Percentiles rank a stretch among this genome's conserved stretches.
Conservation (phyloP, 2,888 invertebrate species). For the Pogonocherus hispidulus region DNA sequence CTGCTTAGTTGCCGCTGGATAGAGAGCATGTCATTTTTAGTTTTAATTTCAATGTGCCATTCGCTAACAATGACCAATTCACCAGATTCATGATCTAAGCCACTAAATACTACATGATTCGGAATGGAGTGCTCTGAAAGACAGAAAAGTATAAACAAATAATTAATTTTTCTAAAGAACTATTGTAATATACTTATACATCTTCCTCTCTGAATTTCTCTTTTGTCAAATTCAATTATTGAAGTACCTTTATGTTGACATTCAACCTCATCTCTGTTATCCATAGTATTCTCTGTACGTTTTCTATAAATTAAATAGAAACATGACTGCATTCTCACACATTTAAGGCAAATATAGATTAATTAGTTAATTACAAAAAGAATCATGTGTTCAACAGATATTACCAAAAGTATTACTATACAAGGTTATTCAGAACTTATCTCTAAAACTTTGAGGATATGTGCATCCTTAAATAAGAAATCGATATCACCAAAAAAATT, state of each 20-base stretch:
- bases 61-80: constrained; percentile 81
- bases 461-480: too few species aligned
- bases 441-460: too few species aligned
- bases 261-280: constrained; percentile 71
- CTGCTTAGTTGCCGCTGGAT: constrained; percentile 74
- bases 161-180: constrained; percentile 13
- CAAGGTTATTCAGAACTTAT: too few species aligned
- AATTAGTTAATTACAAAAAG: constrained; percentile 39
- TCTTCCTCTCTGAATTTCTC: constrained; percentile 80
- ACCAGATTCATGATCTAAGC: constrained; percentile 82
- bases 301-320: constrained; percentile 43
- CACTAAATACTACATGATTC: constrained; percentile 82
- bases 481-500: too few species aligned
- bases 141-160: constrained; percentile 4
- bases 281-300: constrained; percentile 69
- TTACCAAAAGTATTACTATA: too few species aligned
- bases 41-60: constrained; percentile 76
- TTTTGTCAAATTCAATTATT: constrained; percentile 71
- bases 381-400: too few species aligned
- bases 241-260: constrained; percentile 74
- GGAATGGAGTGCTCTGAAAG: constrained; percentile 78
- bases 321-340: neutral
- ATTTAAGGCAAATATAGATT: too few species aligned
- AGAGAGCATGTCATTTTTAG: constrained; percentile 62
- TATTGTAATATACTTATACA: constrained; percentile 79